Percentiles rank a stretch among this genome's conserved stretches.
Evolutionary conservation across 2,113 vertebrate species (phyloP).

Genomic region (Ochotona princeps): DNA sequence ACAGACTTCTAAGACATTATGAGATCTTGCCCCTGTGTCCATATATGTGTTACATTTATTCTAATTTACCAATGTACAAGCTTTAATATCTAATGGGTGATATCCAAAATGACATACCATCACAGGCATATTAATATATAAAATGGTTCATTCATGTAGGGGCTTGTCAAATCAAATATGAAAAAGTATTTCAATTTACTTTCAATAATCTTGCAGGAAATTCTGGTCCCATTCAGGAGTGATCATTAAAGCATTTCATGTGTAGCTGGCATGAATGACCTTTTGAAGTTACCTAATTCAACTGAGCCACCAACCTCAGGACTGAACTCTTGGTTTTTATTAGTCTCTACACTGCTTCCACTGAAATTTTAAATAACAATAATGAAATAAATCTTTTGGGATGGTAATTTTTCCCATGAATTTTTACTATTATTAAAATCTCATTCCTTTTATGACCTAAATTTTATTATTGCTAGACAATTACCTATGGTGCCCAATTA

Average conservation of each 20-base stretch:
- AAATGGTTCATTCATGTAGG: neutral
- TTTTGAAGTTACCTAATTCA: constrained; percentile 3
- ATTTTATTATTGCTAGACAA: neutral
- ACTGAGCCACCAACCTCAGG: neutral
- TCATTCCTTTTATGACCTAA: constrained; percentile 18
- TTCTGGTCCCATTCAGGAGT: neutral
- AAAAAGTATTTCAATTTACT: constrained; percentile 43
- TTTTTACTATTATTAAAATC: constrained; percentile 41
- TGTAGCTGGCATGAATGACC: neutral
- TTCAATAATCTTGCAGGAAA: constrained; percentile 37
- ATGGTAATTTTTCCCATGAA: neutral
- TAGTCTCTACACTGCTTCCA: neutral
- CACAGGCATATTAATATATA: neutral
- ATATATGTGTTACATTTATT: neutral
- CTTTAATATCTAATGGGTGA: constrained; percentile 1
- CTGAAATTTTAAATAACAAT: constrained; percentile 44
- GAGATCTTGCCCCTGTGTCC: neutral
- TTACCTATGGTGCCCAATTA: constrained; percentile 41
- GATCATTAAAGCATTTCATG: constrained; percentile 21
- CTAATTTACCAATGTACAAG: neutral
- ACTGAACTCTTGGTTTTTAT: constrained; percentile 2
- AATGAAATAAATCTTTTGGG: constrained; percentile 40
- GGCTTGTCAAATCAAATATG: constrained; percentile 6
- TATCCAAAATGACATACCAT: neutral
- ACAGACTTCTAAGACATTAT: neutral